phyloP scores from a whole-genome alignment of 1,140 invertebrate species.

The Meloidogyne exigua region DNA sequence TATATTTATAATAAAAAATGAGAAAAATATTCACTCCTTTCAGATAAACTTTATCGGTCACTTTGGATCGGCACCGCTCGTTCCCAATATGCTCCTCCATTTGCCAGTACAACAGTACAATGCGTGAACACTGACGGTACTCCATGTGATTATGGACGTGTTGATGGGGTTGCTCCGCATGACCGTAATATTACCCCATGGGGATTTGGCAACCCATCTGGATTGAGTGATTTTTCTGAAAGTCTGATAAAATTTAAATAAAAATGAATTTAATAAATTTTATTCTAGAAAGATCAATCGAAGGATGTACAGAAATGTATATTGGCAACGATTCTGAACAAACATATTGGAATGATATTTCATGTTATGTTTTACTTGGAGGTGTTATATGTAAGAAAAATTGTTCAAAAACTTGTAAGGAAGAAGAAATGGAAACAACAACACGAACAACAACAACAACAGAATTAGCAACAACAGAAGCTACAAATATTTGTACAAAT shows the following conservation, averaged over 20 bases:
- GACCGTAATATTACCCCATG: background rate
- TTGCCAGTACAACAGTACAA: background rate
- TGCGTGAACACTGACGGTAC: background rate
- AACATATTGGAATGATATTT: background rate
- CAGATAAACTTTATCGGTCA: background rate
- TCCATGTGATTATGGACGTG: background rate
- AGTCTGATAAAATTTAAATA: too few relatives aligned
- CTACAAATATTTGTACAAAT: background rate
- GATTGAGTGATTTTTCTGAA: background rate
- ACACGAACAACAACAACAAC: background rate
- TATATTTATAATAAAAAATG: too few relatives aligned
- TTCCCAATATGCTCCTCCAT: background rate
- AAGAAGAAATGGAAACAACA: background rate
- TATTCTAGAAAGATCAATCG: background rate
- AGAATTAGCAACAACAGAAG: background rate
- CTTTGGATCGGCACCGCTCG: background rate
- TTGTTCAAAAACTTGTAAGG: background rate
- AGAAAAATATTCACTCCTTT: background rate
- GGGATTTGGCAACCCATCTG: background rate
- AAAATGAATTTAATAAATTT: too few relatives aligned
- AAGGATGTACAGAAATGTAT: background rate
- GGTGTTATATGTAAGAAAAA: background rate
- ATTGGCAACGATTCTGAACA: background rate
- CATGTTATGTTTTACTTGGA: background rate
- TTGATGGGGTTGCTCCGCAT: background rate